phyloP scores from a whole-genome alignment of 2,113 vertebrate species.

The Callopanchax toddi region DNA sequence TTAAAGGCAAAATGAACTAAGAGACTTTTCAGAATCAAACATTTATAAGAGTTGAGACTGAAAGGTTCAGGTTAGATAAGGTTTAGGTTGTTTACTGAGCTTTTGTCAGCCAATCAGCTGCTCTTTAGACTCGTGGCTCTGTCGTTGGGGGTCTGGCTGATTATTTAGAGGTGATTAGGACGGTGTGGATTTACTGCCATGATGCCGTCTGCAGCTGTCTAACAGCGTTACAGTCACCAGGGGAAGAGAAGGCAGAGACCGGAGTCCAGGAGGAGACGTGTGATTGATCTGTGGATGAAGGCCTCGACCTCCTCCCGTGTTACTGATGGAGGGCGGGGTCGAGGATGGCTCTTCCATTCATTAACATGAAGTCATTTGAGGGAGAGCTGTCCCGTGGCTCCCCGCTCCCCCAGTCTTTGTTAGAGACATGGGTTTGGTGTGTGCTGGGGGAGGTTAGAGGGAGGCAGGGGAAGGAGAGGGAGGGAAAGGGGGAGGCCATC shows the following conservation, averaged over 20 bases:
- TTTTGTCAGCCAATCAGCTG: not conserved
- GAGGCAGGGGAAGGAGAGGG: conserved; percentile 25
- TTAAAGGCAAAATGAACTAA: too few species aligned
- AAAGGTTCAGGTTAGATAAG: too few species aligned
- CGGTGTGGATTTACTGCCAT: conserved; percentile 12
- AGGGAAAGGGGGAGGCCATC: conserved; percentile 51
- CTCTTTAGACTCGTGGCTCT: not conserved
- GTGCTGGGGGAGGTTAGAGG: not conserved
- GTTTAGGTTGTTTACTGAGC: too few species aligned
- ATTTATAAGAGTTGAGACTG: not conserved
- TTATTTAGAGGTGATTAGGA: conserved; percentile 41
- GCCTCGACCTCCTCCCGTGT: conserved; percentile 28
- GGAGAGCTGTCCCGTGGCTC: conserved; percentile 41
- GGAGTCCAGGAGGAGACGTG: not conserved
- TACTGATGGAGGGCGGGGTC: not conserved
- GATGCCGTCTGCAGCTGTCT: conserved; percentile 30
- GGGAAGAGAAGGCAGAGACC: conserved; percentile 3
- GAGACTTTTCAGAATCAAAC: too few species aligned
- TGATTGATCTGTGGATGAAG: conserved; percentile 53
- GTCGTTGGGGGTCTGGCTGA: conserved; percentile 6
- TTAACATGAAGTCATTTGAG: conserved; percentile 62
- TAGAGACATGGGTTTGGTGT: conserved; percentile 20
- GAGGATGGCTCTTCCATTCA: conserved; percentile 40
- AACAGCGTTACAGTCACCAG: conserved; percentile 7
- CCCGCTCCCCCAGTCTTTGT: conserved; percentile 52